A percentile compares a stretch with the other conserved stretches of the same genome.
phyloP scores from a whole-genome alignment of 2,888 invertebrate species.

The Hipparchia sbordonii region DNA sequence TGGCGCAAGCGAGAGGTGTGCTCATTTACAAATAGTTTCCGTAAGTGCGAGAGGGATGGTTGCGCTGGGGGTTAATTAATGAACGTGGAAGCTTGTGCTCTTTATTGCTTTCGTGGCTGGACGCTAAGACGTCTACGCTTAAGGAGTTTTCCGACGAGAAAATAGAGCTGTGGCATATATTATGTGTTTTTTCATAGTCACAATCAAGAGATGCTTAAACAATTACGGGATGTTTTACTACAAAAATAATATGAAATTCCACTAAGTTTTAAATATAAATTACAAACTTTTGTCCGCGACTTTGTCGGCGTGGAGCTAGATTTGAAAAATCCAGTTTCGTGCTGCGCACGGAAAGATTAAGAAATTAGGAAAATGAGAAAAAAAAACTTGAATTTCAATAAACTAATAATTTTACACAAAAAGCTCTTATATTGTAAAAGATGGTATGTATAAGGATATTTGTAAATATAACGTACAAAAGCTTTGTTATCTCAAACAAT shows the following conservation, averaged over 20 bases:
- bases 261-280: neutral
- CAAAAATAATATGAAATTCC: neutral
- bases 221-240: neutral
- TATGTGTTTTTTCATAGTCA: constrained; percentile 57
- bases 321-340: too few relatives aligned
- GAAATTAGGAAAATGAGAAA: constrained; percentile 76
- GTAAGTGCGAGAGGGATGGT: constrained; percentile 68
- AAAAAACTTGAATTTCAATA: too few relatives aligned
- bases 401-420: too few relatives aligned
- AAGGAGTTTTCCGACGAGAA: constrained; percentile 78
- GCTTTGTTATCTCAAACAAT: neutral
- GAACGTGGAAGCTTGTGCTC: constrained; percentile 83
- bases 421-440: too few relatives aligned
- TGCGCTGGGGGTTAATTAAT: constrained; percentile 80
- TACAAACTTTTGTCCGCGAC: too few relatives aligned
- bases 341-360: constrained; percentile 76
- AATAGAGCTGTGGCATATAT: constrained; percentile 61
- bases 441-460: too few relatives aligned
- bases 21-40: constrained; percentile 80
- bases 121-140: constrained; percentile 78
- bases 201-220: constrained; percentile 30
- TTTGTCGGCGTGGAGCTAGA: too few relatives aligned
- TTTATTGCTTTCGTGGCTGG: constrained; percentile 83
- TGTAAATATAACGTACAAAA: neutral
- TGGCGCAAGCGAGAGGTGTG: constrained; percentile 70